Evolutionary conservation across 2,113 vertebrate species (phyloP).

Genomic region (Condylura cristata): DNA sequence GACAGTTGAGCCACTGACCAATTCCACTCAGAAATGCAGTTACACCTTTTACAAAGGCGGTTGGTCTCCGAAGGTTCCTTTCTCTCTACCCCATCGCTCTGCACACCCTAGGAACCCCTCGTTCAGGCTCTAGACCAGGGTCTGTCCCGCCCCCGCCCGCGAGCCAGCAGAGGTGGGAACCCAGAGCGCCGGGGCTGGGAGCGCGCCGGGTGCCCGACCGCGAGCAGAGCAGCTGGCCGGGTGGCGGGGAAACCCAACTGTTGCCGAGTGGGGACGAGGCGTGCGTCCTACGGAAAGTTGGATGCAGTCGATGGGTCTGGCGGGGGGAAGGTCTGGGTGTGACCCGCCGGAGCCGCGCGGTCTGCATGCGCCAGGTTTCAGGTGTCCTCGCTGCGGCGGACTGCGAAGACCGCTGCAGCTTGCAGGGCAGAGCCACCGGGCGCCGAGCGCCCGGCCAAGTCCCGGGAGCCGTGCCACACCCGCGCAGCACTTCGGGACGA

Average conservation of each 20-base stretch:
- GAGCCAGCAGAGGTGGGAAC: neutral
- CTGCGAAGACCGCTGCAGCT: neutral
- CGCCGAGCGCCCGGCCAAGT: neutral
- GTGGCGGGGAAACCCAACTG: neutral
- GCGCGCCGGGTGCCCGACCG: neutral
- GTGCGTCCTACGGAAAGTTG: constrained; percentile 8
- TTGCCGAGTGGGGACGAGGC: neutral
- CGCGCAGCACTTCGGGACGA: accelerated
- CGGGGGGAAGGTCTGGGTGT: neutral
- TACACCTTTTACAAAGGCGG: neutral
- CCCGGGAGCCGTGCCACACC: neutral
- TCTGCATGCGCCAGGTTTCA: neutral
- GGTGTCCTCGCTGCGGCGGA: neutral
- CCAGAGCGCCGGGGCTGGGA: neutral
- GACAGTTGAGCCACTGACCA: neutral
- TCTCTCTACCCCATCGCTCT: neutral
- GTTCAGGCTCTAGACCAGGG: neutral
- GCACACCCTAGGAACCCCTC: neutral
- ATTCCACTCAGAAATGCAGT: neutral
- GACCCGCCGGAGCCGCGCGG: neutral
- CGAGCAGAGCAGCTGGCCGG: neutral
- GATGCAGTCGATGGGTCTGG: neutral
- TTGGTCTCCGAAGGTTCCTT: neutral
- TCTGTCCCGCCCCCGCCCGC: neutral
- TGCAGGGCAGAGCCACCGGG: neutral